Base-by-base conservation (phyloP, 1,140 invertebrate genomes). In the Geopemphigus sp. region DNA sequence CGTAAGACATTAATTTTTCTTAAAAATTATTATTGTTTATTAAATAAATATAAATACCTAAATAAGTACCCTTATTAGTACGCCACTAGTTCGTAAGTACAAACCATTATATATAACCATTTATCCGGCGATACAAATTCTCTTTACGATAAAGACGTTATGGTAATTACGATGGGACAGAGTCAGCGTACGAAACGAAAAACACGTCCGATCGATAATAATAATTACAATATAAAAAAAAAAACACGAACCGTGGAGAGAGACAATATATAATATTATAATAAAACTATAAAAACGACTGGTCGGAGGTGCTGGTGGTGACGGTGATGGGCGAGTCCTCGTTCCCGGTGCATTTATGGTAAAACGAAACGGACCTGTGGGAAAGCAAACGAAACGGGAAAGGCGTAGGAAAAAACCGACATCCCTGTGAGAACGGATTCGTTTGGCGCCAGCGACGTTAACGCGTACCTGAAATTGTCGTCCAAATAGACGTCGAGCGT, bases 401-500 rank as follows among this genome's bases (percentile, higher is more conserved):
- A n/a, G n/a, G n/a, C n/a, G n/a, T n/a, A n/a, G n/a, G n/a, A n/a
- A n/a, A n/a, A n/a, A n/a, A n/a, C n/a, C n/a, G n/a, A n/a, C n/a
- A n/a, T n/a, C n/a, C n/a, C 1, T 3, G 29, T 17, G 29, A 10
- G 6, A 72, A n/a, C 26, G 24, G 1, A 29, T 19, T 29, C 56
- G n/a, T n/a, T n/a, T n/a, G n/a, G n/a, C n/a, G n/a, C n/a, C n/a
- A n/a, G n/a, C n/a, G n/a, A n/a, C n/a, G n/a, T n/a, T n/a, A n/a
- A n/a, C n/a, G n/a, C n/a, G n/a, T n/a, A 81, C 39, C 81, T 81
- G 73, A 84, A 84, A n/a, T 81, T 54, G 15, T 82, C 72, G 50
- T 82, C 81, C 22, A 82, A 59, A 83, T 89, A 86, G 32, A 88
- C 85, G 82, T 91, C 85, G 80, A 95, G 86, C 82, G 89, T 85